Evolutionary conservation across 2,797 vertebrate genomes (phyloP), one percentile per base, ranked within the genome.

Genomic region (Tamandua tetradactyla): DNA sequence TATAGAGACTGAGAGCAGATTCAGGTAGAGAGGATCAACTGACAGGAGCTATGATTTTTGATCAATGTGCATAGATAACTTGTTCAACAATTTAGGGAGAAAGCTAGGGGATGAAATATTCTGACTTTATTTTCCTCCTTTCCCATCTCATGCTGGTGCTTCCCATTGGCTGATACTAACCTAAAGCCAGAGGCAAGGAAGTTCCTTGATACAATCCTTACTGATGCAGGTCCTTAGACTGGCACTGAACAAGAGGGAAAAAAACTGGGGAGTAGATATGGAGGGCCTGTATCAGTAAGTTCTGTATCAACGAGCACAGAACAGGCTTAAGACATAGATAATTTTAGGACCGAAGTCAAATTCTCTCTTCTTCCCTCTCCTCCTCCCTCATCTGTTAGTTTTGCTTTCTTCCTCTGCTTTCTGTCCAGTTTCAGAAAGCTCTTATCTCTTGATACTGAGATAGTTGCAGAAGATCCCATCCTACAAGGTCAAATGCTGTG

Each of bases 171-270:
- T 78, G 23, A 76, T 88, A 78, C 3, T 68, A 74, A 64, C 25
- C 2, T 37, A 27, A 78, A 68, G 32, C 35, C 23, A 37, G n/a
- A 81, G 12, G 11, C 22, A 37, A 35, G 22, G 7, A 79, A 66
- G 32, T 11, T 55, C 49, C 32, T 78, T 47, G 27, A 52, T 89
- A 11, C 2, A 37, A 27, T 35, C 23, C 20, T 57, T 76, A 35
- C 0, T 12, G 15, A 30, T 42, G 0, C 9, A 23, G 25, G 7
- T 7, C 10, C 23, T 27, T 3, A 25, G 20, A 44, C n/a, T 5
- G 13, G n/a, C 5, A 11, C 2, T 64, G n/a, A 78, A 2, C 8
- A 52, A 40, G 57, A 71, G n/a, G 12, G 47, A 37, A 83, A 42
- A 42, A 7, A 12, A 22, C 4, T 42, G 1, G 2, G 14, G 37